A percentile compares a stretch with the other conserved stretches of the same genome.
Evolutionary conservation across 2,888 invertebrate species (phyloP).

Genomic region (Ormyrus thymus): DNA sequence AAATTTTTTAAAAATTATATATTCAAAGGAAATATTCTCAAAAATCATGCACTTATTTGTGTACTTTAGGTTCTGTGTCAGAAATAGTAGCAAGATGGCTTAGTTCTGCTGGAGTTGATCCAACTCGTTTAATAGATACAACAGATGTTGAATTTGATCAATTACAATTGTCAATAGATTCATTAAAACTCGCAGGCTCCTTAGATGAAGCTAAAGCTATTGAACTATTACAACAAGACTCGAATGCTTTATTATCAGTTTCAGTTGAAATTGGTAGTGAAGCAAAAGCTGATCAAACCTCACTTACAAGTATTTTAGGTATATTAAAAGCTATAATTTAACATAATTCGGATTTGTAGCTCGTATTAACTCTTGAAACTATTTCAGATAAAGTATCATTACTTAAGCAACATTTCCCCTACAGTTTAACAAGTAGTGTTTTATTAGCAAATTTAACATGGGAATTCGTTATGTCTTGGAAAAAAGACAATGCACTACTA

Average conservation of each 20-base stretch:
- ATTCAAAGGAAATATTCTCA: neutral
- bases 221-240: conserved; percentile 60
- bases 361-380: too few relatives aligned
- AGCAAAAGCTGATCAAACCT: conserved; percentile 61
- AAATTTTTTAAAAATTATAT: neutral
- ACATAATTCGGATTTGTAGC: too few relatives aligned
- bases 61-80: conserved; percentile 85
- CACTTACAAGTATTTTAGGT: conserved; percentile 65
- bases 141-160: conserved; percentile 71
- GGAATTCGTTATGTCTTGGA: conserved; percentile 94
- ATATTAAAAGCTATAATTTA: neutral
- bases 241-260: conserved; percentile 56
- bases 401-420: conserved; percentile 87
- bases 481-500: conserved; percentile 83
- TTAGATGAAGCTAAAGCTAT: conserved; percentile 64
- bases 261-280: conserved; percentile 65
- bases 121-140: conserved; percentile 75
- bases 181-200: conserved; percentile 59
- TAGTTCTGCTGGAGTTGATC: conserved; percentile 83
- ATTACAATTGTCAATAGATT: conserved; percentile 59
- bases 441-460: conserved; percentile 91
- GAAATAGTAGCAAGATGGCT: conserved; percentile 93
- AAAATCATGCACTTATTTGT: conserved; percentile 13
- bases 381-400: conserved; percentile 70
- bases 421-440: conserved; percentile 87